Evolutionary conservation across 1,140 invertebrate species (phyloP).

Genomic region (Leptopilina clavipes): DNA sequence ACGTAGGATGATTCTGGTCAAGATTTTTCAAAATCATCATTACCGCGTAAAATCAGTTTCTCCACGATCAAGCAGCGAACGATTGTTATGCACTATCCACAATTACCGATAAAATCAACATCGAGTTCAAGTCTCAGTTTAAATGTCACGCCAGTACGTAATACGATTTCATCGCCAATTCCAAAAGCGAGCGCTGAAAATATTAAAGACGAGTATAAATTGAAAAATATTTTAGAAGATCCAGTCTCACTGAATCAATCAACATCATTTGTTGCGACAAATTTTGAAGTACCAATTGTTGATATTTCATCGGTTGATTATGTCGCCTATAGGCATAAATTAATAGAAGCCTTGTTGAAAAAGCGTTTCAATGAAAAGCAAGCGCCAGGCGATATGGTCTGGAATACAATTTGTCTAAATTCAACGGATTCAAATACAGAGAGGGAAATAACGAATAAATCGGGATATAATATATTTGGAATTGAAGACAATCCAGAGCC

Average conservation of each 20-base stretch:
- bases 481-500: conserved; percentile 57
- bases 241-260: conserved; percentile 44
- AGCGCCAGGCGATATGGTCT: conserved; percentile 62
- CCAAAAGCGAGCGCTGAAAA: conserved; percentile 37
- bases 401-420: conserved; percentile 65
- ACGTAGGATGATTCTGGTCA: background rate
- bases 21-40: background rate
- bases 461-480: conserved; percentile 50
- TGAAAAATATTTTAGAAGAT: background rate
- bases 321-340: conserved; percentile 58
- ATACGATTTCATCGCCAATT: conserved; percentile 40
- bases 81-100: conserved; percentile 60
- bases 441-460: conserved; percentile 40
- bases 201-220: background rate
- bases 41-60: conserved; percentile 5
- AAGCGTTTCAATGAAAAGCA: conserved; percentile 61
- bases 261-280: conserved; percentile 50
- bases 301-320: conserved; percentile 64
- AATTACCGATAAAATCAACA: conserved; percentile 43
- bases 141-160: conserved; percentile 36
- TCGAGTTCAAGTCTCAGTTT: conserved; percentile 55
- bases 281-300: conserved; percentile 51
- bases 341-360: conserved; percentile 60
- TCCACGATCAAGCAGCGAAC: conserved; percentile 34
- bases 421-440: conserved; percentile 49